These are phyloP conservation scores for Notodonta dromedarius DNA, from an alignment of 2,888 invertebrate species.

Conservation along the genomic window DNA sequence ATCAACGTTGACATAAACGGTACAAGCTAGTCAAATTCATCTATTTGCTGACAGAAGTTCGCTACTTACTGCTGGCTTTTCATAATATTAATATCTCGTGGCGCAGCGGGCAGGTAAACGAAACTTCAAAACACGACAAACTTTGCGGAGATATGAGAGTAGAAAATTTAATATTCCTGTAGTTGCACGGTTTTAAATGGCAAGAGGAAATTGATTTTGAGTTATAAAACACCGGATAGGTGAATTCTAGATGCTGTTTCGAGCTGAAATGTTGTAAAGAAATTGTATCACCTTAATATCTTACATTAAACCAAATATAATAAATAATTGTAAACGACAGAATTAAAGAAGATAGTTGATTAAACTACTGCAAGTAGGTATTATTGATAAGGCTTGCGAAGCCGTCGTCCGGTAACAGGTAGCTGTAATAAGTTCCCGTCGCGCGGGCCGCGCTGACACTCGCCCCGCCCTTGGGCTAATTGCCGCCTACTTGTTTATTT, in stretches of 20 bases:
- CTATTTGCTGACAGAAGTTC: constrained; percentile 55
- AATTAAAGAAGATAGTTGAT: constrained; percentile 12
- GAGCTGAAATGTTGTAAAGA: no score
- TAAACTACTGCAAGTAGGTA: constrained; percentile 30
- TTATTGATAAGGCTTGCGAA: constrained; percentile 30
- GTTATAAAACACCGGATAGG: background rate
- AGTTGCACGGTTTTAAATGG: constrained; percentile 19
- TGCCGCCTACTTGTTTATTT: constrained; percentile 76
- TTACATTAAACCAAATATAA: background rate
- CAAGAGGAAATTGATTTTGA: constrained; percentile 23
- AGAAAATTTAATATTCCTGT: constrained; percentile 71
- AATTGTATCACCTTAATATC: no score
- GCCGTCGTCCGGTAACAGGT: constrained; percentile 44
- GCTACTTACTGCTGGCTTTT: constrained; percentile 55
- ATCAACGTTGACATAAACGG: constrained; percentile 36
- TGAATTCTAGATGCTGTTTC: background rate
- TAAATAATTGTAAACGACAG: background rate
- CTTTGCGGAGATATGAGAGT: constrained; percentile 70
- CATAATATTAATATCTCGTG: constrained; percentile 71
- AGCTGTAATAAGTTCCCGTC: constrained; percentile 52
- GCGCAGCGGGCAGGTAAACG: constrained; percentile 63
- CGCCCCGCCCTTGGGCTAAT: constrained; percentile 67
- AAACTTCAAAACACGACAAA: constrained; percentile 64
- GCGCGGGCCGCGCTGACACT: constrained; percentile 50
- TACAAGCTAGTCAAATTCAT: constrained; percentile 48